Base-by-base conservation (phyloP, 2,797 vertebrate genomes). In the Tiaroga cobitis region DNA sequence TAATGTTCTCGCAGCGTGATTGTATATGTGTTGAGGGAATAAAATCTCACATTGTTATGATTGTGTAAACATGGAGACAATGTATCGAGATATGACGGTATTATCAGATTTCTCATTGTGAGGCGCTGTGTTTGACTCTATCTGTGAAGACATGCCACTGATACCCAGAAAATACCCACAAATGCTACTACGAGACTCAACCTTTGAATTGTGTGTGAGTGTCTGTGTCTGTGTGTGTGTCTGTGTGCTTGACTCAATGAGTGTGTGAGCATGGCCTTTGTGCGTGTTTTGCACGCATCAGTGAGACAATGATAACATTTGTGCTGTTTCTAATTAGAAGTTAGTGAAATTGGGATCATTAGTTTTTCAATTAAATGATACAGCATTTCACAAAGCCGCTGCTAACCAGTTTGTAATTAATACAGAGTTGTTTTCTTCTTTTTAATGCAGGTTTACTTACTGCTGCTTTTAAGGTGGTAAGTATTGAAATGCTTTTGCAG, bases 281-380 rank as follows among this genome's bases (percentile, higher is more conserved):
- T 86, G 81, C 70, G 81, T 86, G 84, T 88, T 86, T 86, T 87
- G 88, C 92, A 94, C 91, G 93, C 93, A 94, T 94, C 93, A 89
- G 86, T 82, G 91, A 70, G 87, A 67, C 89, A 70, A 68, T 72
- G 94, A 95, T 95, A 94, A 95, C 93, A 94, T 95, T 95, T 92
- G 90, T 93, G 93, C 92, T 92, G 93, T 94, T 95, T 94, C 93
- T 94, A 95, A 96, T 95, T 96, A 95, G 92, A 94, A 95, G 92
- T 95, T 93, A 91, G 92, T 88, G 91, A 92, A 95, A 95, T 95
- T 93, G 92, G 91, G 94, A 95, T 94, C 93, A 93, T 95, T 95
- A 94, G 93, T 94, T 94, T 92, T 93, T 94, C 94, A 95, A 95
- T 95, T 94, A 95, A 95, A 95, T 94, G 95, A 95, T 94, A 94